phyloP scores from a whole-genome alignment of 92 coral and sea anemone genomes.

The Zoanthus solanderi region DNA sequence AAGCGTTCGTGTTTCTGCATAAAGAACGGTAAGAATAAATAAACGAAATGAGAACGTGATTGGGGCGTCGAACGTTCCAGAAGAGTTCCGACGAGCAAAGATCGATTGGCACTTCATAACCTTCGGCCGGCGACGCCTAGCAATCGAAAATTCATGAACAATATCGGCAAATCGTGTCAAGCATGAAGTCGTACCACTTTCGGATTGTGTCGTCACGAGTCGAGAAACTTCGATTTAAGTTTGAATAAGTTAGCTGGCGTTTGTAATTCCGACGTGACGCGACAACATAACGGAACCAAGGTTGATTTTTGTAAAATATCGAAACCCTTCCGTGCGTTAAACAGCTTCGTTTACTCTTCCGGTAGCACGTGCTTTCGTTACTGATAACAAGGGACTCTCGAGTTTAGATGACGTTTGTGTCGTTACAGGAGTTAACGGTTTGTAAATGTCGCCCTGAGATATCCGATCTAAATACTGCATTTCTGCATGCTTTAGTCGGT shows the following conservation, averaged over 20 bases:
- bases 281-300: slow-evolving; percentile 16
- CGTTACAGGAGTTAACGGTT: too few relatives aligned
- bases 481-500: too few relatives aligned
- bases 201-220: slow-evolving; percentile 16
- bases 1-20: not conserved
- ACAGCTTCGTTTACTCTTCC: slow-evolving; percentile 3
- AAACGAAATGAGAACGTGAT: not conserved
- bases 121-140: slow-evolving; percentile 31
- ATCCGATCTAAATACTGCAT: too few relatives aligned
- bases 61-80: not conserved
- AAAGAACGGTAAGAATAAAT: not conserved
- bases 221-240: slow-evolving; percentile 32
- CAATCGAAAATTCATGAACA: slow-evolving; percentile 14
- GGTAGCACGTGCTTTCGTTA: not conserved
- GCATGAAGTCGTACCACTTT: not conserved
- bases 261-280: not conserved
- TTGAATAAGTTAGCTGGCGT: not conserved
- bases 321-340: slow-evolving; percentile 30
- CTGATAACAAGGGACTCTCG: not conserved
- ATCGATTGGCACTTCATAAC: slow-evolving; percentile 25
- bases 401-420: too few relatives aligned
- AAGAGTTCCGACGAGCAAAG: not conserved
- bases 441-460: too few relatives aligned
- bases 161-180: not conserved
- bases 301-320: not conserved